Base-by-base conservation (phyloP, 2,888 invertebrate species). In the Anorthoa munda region DNA sequence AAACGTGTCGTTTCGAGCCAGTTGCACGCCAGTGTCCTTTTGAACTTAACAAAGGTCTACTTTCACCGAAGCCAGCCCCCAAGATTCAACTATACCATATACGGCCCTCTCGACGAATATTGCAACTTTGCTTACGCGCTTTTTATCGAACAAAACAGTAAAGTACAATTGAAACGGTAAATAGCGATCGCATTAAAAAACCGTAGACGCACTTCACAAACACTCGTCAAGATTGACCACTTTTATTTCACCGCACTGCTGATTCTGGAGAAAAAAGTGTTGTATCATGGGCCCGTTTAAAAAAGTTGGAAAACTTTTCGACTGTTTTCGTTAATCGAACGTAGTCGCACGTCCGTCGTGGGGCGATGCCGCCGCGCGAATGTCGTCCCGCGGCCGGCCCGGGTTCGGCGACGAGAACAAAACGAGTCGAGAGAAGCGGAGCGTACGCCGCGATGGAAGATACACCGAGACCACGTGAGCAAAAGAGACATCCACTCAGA, bases 1-100 rank as follows among this genome's bases (percentile, higher is more conserved):
- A 95, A 94, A 94, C 94, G 91, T 92, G 89, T 91, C 89, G 94
- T 92, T 93, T 90, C 93, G 93, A 92, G 93, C 91, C 90, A 92
- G 94, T 92, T 93, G 94, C 93, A 91, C 92, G 91, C 90, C 92
- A 88, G 93, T 94, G 95, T 95, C 96, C 96, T 96, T 96, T 94
- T 93, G 95, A 95, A 95, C 95, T 93, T 92, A 94, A 94, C 94
- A 94, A 95, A 95, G 95, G 95, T 95, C 93, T 95, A 96, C 96
- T 96, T 96, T 96, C 96, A 96, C 96, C 96, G 90, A 90, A 91
- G 92, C 87, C 92, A 91, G 91, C 90, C 88, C 86, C 92, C 92
- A 91, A 94, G 93, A 93, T 93, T 92, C 93, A 93, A 93, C 92
- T 89, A 66, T 85, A 92, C 93, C 94, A 93, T 94, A 94, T 91